These are phyloP conservation scores for Pseudomugil gertrudae DNA, from an alignment of 2,797 vertebrate genomes.

Conservation along the genomic window DNA sequence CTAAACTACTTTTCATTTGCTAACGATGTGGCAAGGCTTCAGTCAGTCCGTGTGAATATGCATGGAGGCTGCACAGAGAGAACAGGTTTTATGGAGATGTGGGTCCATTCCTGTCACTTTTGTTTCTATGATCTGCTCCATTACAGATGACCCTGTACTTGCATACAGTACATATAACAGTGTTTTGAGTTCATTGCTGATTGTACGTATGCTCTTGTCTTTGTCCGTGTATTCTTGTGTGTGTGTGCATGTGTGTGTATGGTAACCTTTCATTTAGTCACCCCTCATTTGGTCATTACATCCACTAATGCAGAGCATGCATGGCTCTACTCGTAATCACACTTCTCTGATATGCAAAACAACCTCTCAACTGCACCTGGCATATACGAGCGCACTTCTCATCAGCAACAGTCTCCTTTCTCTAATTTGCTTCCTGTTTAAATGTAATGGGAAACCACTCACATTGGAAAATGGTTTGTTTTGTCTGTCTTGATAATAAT, in stretches of 20 bases:
- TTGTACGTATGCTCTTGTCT: constrained; percentile 7
- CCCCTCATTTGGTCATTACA: constrained; percentile 77
- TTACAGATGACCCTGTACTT: constrained; percentile 64
- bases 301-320: constrained; percentile 69
- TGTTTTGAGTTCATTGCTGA: constrained; percentile 28
- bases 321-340: constrained; percentile 72
- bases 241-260: constrained; percentile 6
- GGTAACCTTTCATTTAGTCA: constrained; percentile 67
- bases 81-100: constrained; percentile 75
- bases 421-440: constrained; percentile 73
- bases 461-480: constrained; percentile 72
- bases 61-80: constrained; percentile 54
- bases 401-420: constrained; percentile 63
- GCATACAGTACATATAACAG: constrained; percentile 31
- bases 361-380: constrained; percentile 77
- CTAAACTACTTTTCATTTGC: constrained; percentile 83
- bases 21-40: constrained; percentile 81
- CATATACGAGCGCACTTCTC: constrained; percentile 70
- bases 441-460: constrained; percentile 79
- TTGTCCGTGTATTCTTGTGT: constrained; percentile 16
- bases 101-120: constrained; percentile 53
- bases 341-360: constrained; percentile 84
- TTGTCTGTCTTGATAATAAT: constrained; percentile 75
- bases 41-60: constrained; percentile 77
- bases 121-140: constrained; percentile 47